Base-by-base conservation (phyloP, 1,140 invertebrate species). In the Hylaeus anthracinus region DNA sequence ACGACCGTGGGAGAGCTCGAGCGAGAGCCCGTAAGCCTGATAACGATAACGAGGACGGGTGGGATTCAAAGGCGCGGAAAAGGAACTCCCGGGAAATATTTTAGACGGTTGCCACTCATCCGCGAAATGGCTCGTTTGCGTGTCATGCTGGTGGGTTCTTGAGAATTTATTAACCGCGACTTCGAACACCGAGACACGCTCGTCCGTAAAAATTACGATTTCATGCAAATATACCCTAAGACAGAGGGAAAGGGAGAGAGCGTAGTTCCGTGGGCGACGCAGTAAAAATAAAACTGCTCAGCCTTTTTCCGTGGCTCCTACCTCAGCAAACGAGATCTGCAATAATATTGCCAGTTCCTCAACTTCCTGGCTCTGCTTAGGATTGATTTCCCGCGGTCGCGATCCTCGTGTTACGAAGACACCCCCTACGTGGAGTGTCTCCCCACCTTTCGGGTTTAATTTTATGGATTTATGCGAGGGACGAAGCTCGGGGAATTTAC, bases 21-120 rank as follows among this genome's bases (percentile, higher is more conserved):
- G 4, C 63, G 51, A 0, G 12, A 14, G 4, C 39, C 26, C 14
- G 53, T 12, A 15, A 43, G 65, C 26, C 65, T 79, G 70, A 72
- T 79, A 79, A 79, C 60, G 70, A n/a, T 78, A 78, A 78, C 60
- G 76, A 72, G 58, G n/a, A 26, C 4, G 55, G 56, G 2, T 6
- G 43, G 5, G 5, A 43, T 9, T 66, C 39, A 76, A 72, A 72
- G 39, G 58, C n/a, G 48, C 12, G 69, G 37, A 41, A 69, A 69
- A 70, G n/a, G 65, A 48, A 70, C 15, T 56, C 39, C 26, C n/a
- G n/a, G 43, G 66, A 71, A 71, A 78, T 63, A 63, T 71, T 78
- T 78, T 65, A 63, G 60, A 45, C 55, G 45, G 58, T 55, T 45
- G 39, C 43, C 58, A 41, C 66, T 1, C 55, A 61, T 69, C 12